Percentiles rank a stretch among this genome's conserved stretches.
Evolutionary conservation across 2,113 vertebrate genomes (phyloP).

Genomic region (Hemibagrus wyckioides): DNA sequence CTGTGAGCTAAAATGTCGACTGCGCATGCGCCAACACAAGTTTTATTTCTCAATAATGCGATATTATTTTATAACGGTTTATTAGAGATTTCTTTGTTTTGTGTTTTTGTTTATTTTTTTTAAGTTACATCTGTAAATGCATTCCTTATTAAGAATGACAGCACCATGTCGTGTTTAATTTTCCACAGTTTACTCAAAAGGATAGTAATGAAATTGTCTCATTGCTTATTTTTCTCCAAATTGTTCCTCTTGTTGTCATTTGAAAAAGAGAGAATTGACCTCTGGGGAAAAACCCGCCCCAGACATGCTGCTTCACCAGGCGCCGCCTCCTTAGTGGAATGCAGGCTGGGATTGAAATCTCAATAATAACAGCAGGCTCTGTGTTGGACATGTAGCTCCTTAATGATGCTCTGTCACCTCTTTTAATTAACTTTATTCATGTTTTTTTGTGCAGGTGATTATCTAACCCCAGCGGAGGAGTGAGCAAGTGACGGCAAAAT

Average conservation of each 20-base stretch:
- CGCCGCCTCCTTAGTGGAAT: not conserved
- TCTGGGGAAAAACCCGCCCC: not conserved
- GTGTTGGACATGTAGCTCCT: not conserved
- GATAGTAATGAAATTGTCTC: not conserved
- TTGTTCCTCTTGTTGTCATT: not conserved
- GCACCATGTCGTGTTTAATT: not conserved
- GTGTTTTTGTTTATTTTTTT: not conserved
- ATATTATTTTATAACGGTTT: not conserved
- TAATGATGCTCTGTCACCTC: not conserved
- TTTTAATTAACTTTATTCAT: not conserved
- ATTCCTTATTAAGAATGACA: not conserved
- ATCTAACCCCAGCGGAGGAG: not conserved
- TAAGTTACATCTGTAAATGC: not conserved
- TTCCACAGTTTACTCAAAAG: not conserved
- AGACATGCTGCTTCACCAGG: not conserved
- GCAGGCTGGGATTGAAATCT: not conserved
- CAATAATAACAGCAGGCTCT: not conserved
- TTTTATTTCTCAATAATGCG: not conserved
- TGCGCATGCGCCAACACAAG: not conserved
- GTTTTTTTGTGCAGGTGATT: not conserved
- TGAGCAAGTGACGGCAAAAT: conserved; percentile 40
- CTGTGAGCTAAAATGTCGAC: not conserved
- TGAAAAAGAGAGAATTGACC: not conserved
- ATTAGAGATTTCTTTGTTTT: too few relatives aligned
- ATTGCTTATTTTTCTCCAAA: not conserved